Evolutionary conservation across 2,888 invertebrate species (phyloP).

Genomic region (Micropterix aruncella): DNA sequence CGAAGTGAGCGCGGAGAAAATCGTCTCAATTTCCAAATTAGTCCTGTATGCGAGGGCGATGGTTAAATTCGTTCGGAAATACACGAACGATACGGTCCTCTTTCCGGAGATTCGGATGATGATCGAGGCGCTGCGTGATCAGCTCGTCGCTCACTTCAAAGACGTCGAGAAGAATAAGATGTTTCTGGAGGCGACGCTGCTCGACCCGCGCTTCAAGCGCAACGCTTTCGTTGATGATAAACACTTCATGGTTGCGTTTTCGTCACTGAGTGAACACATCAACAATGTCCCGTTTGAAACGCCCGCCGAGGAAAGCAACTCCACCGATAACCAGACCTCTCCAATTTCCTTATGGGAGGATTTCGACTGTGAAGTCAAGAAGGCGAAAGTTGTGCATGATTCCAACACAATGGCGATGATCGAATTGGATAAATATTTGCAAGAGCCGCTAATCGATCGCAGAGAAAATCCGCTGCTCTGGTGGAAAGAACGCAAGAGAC

Average conservation of each 20-base stretch:
- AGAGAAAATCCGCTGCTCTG: neutral
- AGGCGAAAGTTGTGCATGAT: neutral
- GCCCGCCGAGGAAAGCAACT: neutral
- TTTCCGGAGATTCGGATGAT: neutral
- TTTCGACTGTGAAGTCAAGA: neutral
- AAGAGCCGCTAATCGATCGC: neutral
- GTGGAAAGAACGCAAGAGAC: neutral
- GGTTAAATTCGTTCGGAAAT: neutral
- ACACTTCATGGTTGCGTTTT: neutral
- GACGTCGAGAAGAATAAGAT: neutral
- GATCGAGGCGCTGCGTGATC: neutral
- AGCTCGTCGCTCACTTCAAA: neutral
- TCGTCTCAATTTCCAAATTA: neutral
- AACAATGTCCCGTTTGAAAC: neutral
- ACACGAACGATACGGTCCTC: neutral
- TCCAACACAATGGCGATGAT: neutral
- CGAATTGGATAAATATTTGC: neutral
- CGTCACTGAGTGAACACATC: neutral
- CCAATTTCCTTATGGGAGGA: neutral
- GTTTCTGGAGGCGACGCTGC: neutral
- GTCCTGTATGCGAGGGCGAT: neutral
- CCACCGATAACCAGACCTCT: neutral
- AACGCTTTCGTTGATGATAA: neutral
- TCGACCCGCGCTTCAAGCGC: neutral
- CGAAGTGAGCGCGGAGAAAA: neutral